These are phyloP conservation scores for Rousettus madagascariensis DNA, from an alignment of 2,797 vertebrate genomes.

Conservation along the genomic window DNA sequence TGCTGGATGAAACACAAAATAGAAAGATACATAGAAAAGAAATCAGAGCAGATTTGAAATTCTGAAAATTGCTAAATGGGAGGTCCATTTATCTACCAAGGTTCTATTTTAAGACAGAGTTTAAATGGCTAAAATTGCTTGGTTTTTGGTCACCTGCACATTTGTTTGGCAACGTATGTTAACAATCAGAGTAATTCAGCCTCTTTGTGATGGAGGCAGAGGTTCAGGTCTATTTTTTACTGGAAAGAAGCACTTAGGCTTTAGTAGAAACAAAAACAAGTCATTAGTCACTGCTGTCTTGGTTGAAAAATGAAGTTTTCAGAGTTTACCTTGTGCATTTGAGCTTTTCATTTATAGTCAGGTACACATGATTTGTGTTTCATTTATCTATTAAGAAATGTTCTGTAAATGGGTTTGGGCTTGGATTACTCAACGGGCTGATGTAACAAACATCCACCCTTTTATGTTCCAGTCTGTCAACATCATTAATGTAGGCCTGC, in stretches of 20 bases:
- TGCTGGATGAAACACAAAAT: background rate
- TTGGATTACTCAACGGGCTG: slow-evolving; percentile 56
- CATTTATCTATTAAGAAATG: slow-evolving; percentile 70
- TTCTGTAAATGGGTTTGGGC: slow-evolving; percentile 61
- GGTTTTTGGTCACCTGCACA: background rate
- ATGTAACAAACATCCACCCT: slow-evolving; percentile 56
- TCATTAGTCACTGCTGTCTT: slow-evolving; percentile 58
- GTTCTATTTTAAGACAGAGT: background rate
- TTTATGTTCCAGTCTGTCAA: slow-evolving; percentile 57
- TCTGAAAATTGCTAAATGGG: background rate
- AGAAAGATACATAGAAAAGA: background rate
- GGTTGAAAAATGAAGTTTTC: slow-evolving; percentile 68
- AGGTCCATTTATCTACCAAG: background rate
- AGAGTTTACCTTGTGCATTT: slow-evolving; percentile 59
- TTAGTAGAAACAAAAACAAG: slow-evolving; percentile 50
- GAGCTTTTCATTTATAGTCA: slow-evolving; percentile 66
- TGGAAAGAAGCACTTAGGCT: slow-evolving; percentile 57
- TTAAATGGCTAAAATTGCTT: slow-evolving; percentile 27
- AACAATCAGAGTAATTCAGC: background rate
- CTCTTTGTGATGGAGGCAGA: background rate
- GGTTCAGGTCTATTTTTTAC: slow-evolving; percentile 3
- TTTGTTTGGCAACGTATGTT: background rate
- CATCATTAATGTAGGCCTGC: slow-evolving; percentile 9
- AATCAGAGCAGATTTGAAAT: background rate
- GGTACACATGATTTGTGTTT: slow-evolving; percentile 60